Conservation (phyloP, 2,113 vertebrate species). For the Calypte anna region DNA sequence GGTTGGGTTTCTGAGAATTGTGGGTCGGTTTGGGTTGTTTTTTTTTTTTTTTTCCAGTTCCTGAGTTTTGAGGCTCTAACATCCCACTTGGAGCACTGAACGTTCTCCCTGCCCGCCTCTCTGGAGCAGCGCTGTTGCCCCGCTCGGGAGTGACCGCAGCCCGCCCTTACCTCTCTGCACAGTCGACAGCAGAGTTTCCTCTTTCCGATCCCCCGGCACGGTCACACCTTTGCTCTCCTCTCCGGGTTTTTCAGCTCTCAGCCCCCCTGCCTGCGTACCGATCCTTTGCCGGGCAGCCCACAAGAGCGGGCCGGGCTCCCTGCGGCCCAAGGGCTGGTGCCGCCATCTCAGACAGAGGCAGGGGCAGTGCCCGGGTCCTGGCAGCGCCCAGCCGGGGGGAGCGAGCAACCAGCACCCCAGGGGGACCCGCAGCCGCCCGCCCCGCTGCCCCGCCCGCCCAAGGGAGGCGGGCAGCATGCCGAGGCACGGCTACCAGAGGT, state of each 20-base stretch:
- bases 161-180: conserved; percentile 83
- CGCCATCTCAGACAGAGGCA: not conserved
- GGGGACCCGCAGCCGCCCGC: not conserved
- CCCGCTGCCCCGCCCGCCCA: not conserved
- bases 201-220: conserved; percentile 55
- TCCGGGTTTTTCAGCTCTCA: conserved; percentile 11
- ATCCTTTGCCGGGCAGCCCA: conserved; percentile 16
- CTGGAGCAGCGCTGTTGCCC: accelerated
- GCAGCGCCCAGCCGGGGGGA: not conserved
- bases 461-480: conserved; percentile 59
- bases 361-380: not conserved
- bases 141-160: accelerated
- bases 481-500: not conserved
- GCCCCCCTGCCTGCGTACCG: conserved; percentile 55
- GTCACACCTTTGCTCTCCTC: conserved; percentile 55
- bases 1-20: accelerated
- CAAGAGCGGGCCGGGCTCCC: not conserved
- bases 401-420: not conserved
- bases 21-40: no score
- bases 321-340: not conserved
- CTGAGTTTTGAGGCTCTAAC: no score
- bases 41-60: no score
- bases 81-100: no score
- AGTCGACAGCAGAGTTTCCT: conserved; percentile 68
- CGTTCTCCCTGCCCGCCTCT: not conserved